Percentiles rank a stretch among this genome's conserved stretches.
phyloP scores from a whole-genome alignment of 2,797 vertebrate species.

The Otolemur crassicaudatus region DNA sequence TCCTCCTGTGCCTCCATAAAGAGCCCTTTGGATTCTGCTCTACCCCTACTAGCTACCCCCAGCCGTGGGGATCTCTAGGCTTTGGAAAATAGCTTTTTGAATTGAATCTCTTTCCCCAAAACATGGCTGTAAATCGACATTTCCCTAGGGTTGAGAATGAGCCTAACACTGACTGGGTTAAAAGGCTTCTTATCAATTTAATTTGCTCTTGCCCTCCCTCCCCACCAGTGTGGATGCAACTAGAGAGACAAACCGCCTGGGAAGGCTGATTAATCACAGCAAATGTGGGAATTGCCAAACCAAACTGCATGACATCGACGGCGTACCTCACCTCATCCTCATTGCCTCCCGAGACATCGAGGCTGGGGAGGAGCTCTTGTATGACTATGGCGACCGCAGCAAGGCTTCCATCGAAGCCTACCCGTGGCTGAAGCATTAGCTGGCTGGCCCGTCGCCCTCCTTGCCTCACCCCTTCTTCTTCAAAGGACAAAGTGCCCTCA shows the following conservation, averaged over 20 bases:
- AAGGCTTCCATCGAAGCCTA: constrained; percentile 94
- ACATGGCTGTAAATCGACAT: fast-evolving
- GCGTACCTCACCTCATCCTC: constrained; percentile 94
- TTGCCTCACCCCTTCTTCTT: neutral
- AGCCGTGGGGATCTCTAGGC: neutral
- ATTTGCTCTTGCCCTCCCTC: neutral
- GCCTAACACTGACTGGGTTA: neutral
- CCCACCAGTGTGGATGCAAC: constrained; percentile 94
- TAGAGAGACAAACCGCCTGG: constrained; percentile 92
- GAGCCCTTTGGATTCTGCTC: neutral
- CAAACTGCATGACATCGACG: constrained; percentile 93
- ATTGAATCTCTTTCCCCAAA: neutral
- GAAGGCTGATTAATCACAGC: constrained; percentile 97
- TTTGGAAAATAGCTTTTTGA: neutral
- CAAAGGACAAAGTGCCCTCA: constrained; percentile 77
- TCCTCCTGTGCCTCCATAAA: neutral
- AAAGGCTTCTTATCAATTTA: neutral
- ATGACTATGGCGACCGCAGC: constrained; percentile 97
- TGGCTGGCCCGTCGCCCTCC: neutral
- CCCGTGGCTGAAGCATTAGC: constrained; percentile 95
- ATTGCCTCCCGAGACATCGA: constrained; percentile 94
- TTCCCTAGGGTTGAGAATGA: neutral
- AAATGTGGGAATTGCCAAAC: constrained; percentile 97
- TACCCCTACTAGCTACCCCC: neutral
- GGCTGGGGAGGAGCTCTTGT: constrained; percentile 94